Evolutionary conservation across 2,797 vertebrate species (phyloP).

Genomic region (Synanceia verrucosa): DNA sequence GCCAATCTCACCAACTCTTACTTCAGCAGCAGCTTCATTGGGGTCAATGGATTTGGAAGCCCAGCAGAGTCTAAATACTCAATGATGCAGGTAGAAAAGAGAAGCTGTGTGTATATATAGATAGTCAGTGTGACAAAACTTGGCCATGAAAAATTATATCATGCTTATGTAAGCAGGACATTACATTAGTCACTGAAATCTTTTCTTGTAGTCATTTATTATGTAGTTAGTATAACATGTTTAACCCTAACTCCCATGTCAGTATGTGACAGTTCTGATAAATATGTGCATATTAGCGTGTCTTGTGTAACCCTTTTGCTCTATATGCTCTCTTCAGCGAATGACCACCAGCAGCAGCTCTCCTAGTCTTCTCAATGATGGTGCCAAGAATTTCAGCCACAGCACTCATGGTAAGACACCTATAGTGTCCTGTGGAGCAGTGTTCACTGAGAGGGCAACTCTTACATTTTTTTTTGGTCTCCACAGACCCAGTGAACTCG

Average conservation of each 20-base stretch:
- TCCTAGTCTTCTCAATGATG: constrained; percentile 97
- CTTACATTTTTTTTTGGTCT: constrained; percentile 18
- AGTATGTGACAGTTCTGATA: too few species aligned
- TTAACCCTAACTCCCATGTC: too few species aligned
- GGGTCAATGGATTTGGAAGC: constrained; percentile 98
- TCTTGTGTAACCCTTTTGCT: constrained; percentile 12
- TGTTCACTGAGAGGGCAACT: neutral
- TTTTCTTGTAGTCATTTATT: neutral
- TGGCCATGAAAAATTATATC: too few species aligned
- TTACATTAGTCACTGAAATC: neutral
- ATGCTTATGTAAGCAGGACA: neutral
- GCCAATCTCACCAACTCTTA: constrained; percentile 97
- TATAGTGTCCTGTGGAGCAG: neutral
- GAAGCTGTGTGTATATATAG: neutral
- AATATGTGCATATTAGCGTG: neutral
- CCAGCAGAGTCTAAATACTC: constrained; percentile 97
- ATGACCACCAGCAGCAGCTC: constrained; percentile 99
- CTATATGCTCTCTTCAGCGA: constrained; percentile 81
- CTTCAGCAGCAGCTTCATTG: constrained; percentile 99
- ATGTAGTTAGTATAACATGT: neutral
- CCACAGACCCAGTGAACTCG: constrained; percentile 93
- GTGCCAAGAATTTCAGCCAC: constrained; percentile 97
- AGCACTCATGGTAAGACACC: constrained; percentile 89
- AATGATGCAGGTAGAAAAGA: constrained; percentile 93
- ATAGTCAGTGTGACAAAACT: neutral